These are phyloP conservation scores for Oncorhynchus nerka DNA, from an alignment of 2,113 vertebrate genomes.

Conservation along the genomic window DNA sequence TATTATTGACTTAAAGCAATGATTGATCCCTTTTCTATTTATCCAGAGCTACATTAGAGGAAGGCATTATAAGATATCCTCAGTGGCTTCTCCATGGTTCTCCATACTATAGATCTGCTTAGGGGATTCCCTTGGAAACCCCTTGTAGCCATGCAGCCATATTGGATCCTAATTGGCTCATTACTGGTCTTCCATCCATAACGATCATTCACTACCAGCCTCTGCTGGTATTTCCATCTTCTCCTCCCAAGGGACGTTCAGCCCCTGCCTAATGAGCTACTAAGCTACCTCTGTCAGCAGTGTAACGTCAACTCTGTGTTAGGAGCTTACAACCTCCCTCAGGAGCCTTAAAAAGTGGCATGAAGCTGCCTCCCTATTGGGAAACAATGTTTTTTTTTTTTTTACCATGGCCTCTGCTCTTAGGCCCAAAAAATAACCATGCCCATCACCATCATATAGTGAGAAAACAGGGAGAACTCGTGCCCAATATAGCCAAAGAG, in stretches of 20 bases:
- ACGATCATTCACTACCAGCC: not conserved
- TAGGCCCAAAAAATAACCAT: constrained; percentile 10
- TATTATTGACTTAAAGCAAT: too few relatives aligned
- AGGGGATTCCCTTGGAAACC: not conserved
- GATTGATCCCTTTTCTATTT: too few relatives aligned
- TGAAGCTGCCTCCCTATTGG: constrained; percentile 8
- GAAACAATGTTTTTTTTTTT: constrained; percentile 2
- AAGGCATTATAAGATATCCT: too few relatives aligned
- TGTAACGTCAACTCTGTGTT: not conserved
- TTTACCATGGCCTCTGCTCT: constrained; percentile 1
- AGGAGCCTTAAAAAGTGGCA: not conserved
- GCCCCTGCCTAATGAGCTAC: not conserved
- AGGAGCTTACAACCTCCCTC: not conserved
- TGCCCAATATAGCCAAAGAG: constrained; percentile 17
- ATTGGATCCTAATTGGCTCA: not conserved
- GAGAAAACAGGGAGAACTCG: constrained; percentile 7
- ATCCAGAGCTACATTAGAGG: too few relatives aligned
- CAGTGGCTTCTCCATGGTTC: too few relatives aligned
- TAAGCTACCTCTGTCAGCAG: not conserved
- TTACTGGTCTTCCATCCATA: not conserved
- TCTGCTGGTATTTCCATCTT: not conserved
- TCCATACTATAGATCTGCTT: not conserved
- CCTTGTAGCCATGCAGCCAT: not conserved
- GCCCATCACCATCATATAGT: not conserved
- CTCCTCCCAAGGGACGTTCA: not conserved